These are phyloP conservation scores for Acanthurus leucopareius DNA, from an alignment of 2,797 vertebrate species.

Conservation along the genomic window DNA sequence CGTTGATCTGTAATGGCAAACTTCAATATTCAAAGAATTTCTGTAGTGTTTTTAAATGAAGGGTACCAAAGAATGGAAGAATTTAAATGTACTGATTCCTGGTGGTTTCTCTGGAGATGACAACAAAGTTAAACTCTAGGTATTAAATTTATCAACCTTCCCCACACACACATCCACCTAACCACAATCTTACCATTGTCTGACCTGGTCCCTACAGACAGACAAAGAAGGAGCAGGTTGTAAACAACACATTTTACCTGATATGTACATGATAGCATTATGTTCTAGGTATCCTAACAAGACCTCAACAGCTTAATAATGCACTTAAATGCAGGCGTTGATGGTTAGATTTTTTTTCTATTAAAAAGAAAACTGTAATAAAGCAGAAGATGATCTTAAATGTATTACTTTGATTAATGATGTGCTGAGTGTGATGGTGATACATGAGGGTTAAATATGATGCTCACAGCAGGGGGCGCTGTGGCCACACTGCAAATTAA, in stretches of 20 bases:
- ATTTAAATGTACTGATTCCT: neutral
- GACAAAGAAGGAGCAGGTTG: conserved; percentile 70
- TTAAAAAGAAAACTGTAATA: conserved; percentile 22
- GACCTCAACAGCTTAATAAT: neutral
- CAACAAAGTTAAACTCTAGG: neutral
- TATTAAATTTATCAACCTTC: neutral
- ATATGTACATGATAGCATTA: neutral
- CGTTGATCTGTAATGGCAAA: neutral
- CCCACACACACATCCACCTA: conserved; percentile 60
- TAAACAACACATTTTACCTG: conserved; percentile 51
- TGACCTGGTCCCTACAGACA: conserved; percentile 89
- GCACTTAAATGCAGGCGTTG: conserved; percentile 21
- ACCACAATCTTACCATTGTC: conserved; percentile 90
- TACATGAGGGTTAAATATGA: conserved; percentile 14
- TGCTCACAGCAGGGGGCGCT: conserved; percentile 74
- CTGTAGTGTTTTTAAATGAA: neutral
- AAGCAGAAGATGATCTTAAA: conserved; percentile 55
- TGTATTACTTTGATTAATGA: conserved; percentile 34
- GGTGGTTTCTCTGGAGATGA: conserved; percentile 4
- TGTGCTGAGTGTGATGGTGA: conserved; percentile 32
- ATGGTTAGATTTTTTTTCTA: conserved; percentile 1
- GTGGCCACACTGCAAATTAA: conserved; percentile 41
- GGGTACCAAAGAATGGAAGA: neutral
- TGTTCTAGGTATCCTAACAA: conserved; percentile 5
- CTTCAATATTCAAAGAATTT: neutral